These are phyloP conservation scores for Aricia agestis DNA, from an alignment of 1,140 invertebrate genomes.

Conservation along the genomic window DNA sequence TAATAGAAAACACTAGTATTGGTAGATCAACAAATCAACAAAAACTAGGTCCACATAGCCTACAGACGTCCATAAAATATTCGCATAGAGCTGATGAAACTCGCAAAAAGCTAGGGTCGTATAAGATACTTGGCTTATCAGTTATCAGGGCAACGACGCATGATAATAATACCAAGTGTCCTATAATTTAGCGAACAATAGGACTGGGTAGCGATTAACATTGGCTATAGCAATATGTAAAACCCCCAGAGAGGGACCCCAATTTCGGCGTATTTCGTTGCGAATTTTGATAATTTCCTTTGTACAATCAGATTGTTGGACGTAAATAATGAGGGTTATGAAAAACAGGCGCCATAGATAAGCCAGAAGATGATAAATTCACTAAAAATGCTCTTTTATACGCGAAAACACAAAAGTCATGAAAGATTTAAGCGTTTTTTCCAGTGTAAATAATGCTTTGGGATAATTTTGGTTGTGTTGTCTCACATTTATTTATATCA, in stretches of 20 bases:
- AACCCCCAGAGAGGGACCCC: neutral
- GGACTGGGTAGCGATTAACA: neutral
- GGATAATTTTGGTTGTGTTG: no score
- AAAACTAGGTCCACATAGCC: no score
- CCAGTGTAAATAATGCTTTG: no score
- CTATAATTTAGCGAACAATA: conserved; percentile 14
- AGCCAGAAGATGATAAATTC: neutral
- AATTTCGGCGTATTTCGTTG: conserved; percentile 4
- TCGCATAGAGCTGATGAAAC: neutral
- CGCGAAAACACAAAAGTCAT: neutral
- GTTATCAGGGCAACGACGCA: neutral
- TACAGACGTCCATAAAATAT: neutral
- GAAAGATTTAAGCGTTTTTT: neutral
- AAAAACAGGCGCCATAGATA: neutral
- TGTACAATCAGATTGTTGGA: neutral
- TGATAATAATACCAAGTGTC: conserved; percentile 6
- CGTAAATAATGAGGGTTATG: neutral
- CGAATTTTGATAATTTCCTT: conserved; percentile 10
- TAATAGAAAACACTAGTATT: no score
- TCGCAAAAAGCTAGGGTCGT: neutral
- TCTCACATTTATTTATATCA: no score
- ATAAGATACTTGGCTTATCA: neutral
- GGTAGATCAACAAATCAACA: no score
- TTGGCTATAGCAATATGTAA: conserved; percentile 13
- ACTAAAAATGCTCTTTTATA: neutral